Conservation (phyloP, 2,888 invertebrate genomes). For the Drosophila eohydei region DNA sequence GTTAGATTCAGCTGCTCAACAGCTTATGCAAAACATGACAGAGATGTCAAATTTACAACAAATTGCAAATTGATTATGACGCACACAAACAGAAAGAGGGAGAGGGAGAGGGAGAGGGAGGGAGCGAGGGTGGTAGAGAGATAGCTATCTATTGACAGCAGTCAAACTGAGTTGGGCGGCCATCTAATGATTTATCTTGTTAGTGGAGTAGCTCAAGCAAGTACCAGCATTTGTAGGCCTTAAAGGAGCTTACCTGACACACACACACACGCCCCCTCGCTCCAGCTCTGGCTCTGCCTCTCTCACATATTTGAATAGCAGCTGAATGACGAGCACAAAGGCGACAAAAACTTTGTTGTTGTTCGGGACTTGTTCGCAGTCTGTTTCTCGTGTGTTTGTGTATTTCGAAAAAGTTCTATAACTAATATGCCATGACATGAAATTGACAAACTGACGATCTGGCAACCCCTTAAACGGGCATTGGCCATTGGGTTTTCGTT, state of each 20-base stretch:
- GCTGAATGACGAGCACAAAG: conserved; percentile 40
- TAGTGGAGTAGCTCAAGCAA: conserved; percentile 31
- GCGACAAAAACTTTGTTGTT: conserved; percentile 41
- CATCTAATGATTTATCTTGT: conserved; percentile 69
- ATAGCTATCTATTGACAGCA: conserved; percentile 53
- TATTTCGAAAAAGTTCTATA: conserved; percentile 41
- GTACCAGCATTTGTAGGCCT: conserved; percentile 31
- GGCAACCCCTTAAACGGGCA: conserved; percentile 22
- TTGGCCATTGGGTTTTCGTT: conserved; percentile 14
- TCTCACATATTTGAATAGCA: conserved; percentile 43
- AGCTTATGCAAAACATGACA: conserved; percentile 46
- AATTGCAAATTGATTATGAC: conserved; percentile 59
- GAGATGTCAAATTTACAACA: conserved; percentile 53
- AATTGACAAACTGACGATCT: conserved; percentile 41
- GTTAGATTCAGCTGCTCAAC: conserved; percentile 25
- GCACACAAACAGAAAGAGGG: background rate
- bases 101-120: background rate
- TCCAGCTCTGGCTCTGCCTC: conserved; percentile 1
- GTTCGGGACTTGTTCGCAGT: conserved; percentile 1
- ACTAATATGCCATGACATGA: conserved; percentile 64
- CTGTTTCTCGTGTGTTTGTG: background rate
- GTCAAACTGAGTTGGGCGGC: conserved; percentile 52
- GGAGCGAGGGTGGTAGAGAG: conserved; percentile 3
- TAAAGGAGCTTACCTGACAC: conserved; percentile 9
- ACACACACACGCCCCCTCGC: background rate